A percentile compares a stretch with the other conserved stretches of the same genome.
phyloP scores from a whole-genome alignment of 1,140 invertebrate species.

The Centruroides vittatus region DNA sequence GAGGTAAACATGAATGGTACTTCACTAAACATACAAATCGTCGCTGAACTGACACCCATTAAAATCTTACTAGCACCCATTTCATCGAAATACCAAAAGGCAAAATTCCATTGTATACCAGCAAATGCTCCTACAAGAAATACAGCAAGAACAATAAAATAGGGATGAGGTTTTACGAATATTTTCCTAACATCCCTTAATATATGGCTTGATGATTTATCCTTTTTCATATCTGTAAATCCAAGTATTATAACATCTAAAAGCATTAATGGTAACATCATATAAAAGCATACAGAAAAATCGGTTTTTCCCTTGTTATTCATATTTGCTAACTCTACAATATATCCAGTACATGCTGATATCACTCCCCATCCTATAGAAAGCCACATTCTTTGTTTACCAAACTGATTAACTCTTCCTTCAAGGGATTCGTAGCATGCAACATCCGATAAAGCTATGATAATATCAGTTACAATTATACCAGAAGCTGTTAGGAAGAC shows the following conservation, averaged over 20 bases:
- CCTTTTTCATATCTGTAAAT: not conserved
- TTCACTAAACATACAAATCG: conserved; percentile 39
- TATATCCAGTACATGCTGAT: conserved; percentile 1
- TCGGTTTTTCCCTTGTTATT: conserved; percentile 18
- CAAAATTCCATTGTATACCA: conserved; percentile 69
- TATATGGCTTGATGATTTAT: conserved; percentile 1
- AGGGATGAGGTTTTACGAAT: not conserved
- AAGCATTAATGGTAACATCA: not conserved
- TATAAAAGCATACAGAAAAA: conserved; percentile 4
- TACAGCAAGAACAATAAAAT: conserved; percentile 42
- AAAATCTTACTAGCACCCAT: conserved; percentile 41
- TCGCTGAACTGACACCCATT: conserved; percentile 46
- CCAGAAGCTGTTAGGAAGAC: not conserved
- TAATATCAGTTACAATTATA: not conserved
- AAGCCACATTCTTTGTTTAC: conserved; percentile 7
- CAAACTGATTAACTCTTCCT: not conserved
- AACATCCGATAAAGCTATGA: conserved; percentile 3
- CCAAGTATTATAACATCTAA: conserved; percentile 1
- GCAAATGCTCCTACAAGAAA: conserved; percentile 67
- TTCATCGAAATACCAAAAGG: conserved; percentile 33
- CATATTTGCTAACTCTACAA: conserved; percentile 1
- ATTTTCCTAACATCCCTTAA: conserved; percentile 4
- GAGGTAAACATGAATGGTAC: conserved; percentile 7
- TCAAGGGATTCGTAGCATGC: conserved; percentile 3
- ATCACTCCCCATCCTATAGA: conserved; percentile 8